Evolutionary conservation across 2,113 vertebrate genomes (phyloP), one percentile per base, ranked within the genome.

Genomic region (Notothenia rossii): DNA sequence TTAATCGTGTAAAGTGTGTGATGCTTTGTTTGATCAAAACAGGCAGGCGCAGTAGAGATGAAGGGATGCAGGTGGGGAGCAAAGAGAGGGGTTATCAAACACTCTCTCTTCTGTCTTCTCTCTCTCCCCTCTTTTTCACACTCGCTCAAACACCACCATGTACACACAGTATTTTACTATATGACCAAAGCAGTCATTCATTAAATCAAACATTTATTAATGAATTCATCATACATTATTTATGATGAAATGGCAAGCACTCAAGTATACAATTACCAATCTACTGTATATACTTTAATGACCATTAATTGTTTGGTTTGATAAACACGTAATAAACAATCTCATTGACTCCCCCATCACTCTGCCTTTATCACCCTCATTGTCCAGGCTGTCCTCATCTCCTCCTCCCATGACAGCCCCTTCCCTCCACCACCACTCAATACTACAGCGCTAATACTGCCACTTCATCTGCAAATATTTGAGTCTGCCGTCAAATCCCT

Each of bases 381-480:
- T 73, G 29, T 61, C 36, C 11, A 12, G n/a, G 17, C 58, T 73
- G 22, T 64, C 72, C 79, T 49, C 12, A 11, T 77, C 45, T 50
- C 50, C 63, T 55, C 20, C 49, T 84, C 79, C 72, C 60, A 64
- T 59, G 69, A 75, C 45, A 46, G 10, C 67, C 49, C 5, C 54
- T n/a, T 55, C 64, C 53, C 71, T 0, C 61, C 76, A 15, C 75
- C 75, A 60, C 72, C 80, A 77, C 73, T 89, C 92, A 85, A 88
- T 92, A 93, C 86, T 76, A 81, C 65, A 73, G 67, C 75, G 56
- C 72, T 92, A 88, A 91, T 88, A 58, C 87, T 78, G 71, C 81
- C 89, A 82, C 75, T 86, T 91, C 81, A 79, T 87, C 85, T 88
- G 88, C 91, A 95, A 93, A 95, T 94, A 94, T 93, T 93, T 89